These are phyloP conservation scores for Apostichopus parvimensis DNA, from an alignment of 35 echinoderm and acorn worm genomes.

Conservation along the genomic window DNA sequence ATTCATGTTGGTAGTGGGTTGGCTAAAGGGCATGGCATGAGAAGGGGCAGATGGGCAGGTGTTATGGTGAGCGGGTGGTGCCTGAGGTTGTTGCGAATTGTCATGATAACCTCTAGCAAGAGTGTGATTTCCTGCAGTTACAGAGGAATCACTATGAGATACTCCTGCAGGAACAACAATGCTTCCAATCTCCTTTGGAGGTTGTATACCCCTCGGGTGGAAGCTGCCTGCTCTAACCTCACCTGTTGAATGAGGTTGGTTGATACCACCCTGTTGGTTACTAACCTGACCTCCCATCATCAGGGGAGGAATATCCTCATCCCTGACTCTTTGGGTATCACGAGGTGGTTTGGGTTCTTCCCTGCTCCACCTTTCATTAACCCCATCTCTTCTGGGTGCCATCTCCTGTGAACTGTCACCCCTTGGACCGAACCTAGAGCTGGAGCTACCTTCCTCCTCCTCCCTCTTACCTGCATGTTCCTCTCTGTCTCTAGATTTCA, in stretches of 20 bases:
- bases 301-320: background rate
- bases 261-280: background rate
- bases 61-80: too few relatives aligned
- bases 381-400: background rate
- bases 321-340: background rate
- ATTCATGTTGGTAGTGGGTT: too few relatives aligned
- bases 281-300: background rate
- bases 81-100: too few relatives aligned
- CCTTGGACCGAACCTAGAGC: background rate
- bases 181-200: background rate
- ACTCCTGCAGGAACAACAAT: background rate
- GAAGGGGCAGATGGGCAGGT: too few relatives aligned
- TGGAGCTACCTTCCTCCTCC: too few relatives aligned
- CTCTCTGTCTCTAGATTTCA: background rate
- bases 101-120: too few relatives aligned
- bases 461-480: conserved; percentile 3
- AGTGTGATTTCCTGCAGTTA: too few relatives aligned
- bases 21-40: too few relatives aligned
- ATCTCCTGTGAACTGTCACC: background rate
- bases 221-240: background rate
- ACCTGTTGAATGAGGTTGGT: background rate
- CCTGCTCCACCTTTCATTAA: background rate
- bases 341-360: background rate
- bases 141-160: background rate
- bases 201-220: background rate